phyloP scores from a whole-genome alignment of 2,797 vertebrate species.

The Adelosebastes latens region DNA sequence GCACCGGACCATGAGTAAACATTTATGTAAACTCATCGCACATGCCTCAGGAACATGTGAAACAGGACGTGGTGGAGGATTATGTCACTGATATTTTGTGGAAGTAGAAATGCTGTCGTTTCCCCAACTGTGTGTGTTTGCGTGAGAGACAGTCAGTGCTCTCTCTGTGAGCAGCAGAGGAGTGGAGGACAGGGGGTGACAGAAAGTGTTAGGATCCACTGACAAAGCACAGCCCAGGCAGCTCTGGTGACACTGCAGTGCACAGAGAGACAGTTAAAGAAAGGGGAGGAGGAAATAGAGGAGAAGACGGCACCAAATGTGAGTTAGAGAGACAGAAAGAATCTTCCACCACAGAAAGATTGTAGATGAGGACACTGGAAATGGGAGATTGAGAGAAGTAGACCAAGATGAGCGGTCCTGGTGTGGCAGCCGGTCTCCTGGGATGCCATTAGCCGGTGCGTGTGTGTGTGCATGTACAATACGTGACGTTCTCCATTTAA shows the following conservation, averaged over 20 bases:
- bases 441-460: conserved; percentile 44
- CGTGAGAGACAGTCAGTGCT: conserved; percentile 27
- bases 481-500: conserved; percentile 15
- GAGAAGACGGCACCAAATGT: conserved; percentile 14
- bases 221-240: conserved; percentile 49
- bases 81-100: conserved; percentile 55
- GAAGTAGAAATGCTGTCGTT: conserved; percentile 37
- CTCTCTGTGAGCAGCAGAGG: conserved; percentile 34
- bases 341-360: background rate
- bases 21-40: conserved; percentile 26
- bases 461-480: background rate
- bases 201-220: conserved; percentile 48
- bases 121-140: conserved; percentile 18
- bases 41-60: conserved; percentile 22
- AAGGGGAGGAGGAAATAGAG: background rate
- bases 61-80: conserved; percentile 35
- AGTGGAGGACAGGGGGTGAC: conserved; percentile 23
- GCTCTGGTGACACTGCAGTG: conserved; percentile 41
- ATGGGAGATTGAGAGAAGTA: conserved; percentile 20
- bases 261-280: background rate
- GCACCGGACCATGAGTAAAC: conserved; percentile 9
- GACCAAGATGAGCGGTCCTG: conserved; percentile 20
- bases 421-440: conserved; percentile 38
- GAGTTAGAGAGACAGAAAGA: conserved; percentile 24
- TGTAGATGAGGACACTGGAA: conserved; percentile 32